A percentile compares a stretch with the other conserved stretches of the same genome.
phyloP scores from a whole-genome alignment of 1,140 invertebrate species.

The Zophobas atratus region DNA sequence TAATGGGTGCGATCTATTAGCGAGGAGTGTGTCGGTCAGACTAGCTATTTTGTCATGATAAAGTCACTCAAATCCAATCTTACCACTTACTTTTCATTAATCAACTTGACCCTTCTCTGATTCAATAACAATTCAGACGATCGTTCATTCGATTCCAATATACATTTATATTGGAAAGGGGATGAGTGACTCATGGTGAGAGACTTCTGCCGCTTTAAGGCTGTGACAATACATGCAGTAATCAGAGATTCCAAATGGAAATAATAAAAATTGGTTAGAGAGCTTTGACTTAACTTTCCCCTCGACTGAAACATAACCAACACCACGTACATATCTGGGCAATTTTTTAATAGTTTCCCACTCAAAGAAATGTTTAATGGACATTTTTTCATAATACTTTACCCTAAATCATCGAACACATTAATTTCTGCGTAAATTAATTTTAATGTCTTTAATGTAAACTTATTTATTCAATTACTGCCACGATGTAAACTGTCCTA shows the following conservation, averaged over 20 bases:
- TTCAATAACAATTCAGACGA: constrained; percentile 54
- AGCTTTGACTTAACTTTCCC: too few species aligned
- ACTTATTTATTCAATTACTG: too few species aligned
- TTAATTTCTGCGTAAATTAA: not conserved
- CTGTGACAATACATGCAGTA: constrained; percentile 1
- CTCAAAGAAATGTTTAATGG: too few species aligned
- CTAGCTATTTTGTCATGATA: constrained; percentile 37
- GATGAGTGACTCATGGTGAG: constrained; percentile 7
- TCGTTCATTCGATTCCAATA: constrained; percentile 58
- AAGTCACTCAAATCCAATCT: constrained; percentile 43
- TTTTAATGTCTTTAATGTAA: too few species aligned
- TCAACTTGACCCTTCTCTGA: constrained; percentile 42
- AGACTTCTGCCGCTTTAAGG: not conserved
- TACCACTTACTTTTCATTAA: constrained; percentile 44
- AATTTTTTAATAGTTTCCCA: not conserved
- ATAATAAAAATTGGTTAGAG: too few species aligned
- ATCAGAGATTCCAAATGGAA: not conserved
- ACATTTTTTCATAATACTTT: too few species aligned
- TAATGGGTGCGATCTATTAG: constrained; percentile 33
- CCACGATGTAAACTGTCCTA: too few species aligned
- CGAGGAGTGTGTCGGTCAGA: constrained; percentile 18
- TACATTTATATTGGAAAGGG: constrained; percentile 56
- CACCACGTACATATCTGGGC: too few species aligned
- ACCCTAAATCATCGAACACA: too few species aligned
- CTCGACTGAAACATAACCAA: too few species aligned